Evolutionary conservation across 2,797 vertebrate genomes (phyloP).

Genomic region (Lutjanus campechanus): DNA sequence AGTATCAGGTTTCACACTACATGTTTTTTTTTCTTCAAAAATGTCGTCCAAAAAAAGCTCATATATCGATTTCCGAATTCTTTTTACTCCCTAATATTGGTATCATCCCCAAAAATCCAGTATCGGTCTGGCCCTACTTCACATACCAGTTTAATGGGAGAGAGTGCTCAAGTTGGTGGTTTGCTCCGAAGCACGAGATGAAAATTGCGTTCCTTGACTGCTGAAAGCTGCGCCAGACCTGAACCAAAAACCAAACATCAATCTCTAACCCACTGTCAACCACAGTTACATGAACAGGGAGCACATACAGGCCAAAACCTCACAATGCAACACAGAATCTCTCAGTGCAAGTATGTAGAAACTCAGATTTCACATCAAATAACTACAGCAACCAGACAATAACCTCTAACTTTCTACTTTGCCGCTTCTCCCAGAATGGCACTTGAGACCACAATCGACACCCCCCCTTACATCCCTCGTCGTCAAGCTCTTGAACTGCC

Average conservation of each 20-base stretch:
- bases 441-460: conserved; percentile 3
- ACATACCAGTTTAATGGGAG: conserved; percentile 33
- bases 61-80: no score
- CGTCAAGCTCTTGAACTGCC: neutral
- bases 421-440: neutral
- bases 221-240: conserved; percentile 45
- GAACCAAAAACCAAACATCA: conserved; percentile 56
- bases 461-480: neutral
- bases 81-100: no score
- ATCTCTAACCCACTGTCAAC: conserved; percentile 46
- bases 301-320: conserved; percentile 37
- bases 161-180: conserved; percentile 24
- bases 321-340: conserved; percentile 30
- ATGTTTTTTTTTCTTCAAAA: no score
- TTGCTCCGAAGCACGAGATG: conserved; percentile 7
- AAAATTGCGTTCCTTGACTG: conserved; percentile 39
- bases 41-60: no score
- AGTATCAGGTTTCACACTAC: no score
- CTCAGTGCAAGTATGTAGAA: conserved; percentile 13
- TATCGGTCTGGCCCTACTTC: no score
- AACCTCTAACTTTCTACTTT: neutral
- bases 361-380: conserved; percentile 11
- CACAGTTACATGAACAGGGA: conserved; percentile 23
- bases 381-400: conserved; percentile 5
- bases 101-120: no score